phyloP scores from a whole-genome alignment of 2,113 vertebrate genomes.

The Indicator indicator region DNA sequence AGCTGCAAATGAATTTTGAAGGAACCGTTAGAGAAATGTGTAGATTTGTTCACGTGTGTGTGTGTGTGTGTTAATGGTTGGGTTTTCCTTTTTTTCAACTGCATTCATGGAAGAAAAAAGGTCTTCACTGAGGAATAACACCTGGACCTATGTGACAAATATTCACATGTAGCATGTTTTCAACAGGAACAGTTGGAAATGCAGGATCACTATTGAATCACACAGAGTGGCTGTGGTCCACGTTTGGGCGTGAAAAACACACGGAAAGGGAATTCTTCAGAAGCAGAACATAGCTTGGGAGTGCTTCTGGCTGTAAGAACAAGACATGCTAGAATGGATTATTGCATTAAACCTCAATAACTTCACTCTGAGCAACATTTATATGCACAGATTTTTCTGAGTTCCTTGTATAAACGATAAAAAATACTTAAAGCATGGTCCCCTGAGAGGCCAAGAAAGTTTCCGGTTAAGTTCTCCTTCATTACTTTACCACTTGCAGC shows the following conservation, averaged over 20 bases:
- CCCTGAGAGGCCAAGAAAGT: conserved; percentile 81
- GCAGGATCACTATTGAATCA: conserved; percentile 63
- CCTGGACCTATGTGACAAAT: conserved; percentile 48
- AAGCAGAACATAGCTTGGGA: conserved; percentile 60
- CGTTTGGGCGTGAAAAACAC: conserved; percentile 40
- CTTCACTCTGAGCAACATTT: conserved; percentile 35
- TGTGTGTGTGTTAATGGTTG: not conserved
- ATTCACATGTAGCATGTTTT: conserved; percentile 61
- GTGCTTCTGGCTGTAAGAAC: conserved; percentile 56
- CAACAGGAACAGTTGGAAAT: conserved; percentile 56
- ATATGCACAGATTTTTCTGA: conserved; percentile 74
- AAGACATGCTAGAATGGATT: conserved; percentile 50
- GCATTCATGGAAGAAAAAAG: conserved; percentile 55
- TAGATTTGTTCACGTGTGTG: conserved; percentile 26
- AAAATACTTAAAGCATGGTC: conserved; percentile 84
- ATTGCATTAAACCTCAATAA: conserved; percentile 67
- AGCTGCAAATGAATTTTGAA: conserved; percentile 36
- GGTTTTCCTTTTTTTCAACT: conserved; percentile 27
- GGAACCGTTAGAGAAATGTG: not conserved
- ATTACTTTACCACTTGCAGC: conserved; percentile 54
- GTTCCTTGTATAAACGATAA: conserved; percentile 69
- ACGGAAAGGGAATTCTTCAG: conserved; percentile 61
- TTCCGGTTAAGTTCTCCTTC: conserved; percentile 75
- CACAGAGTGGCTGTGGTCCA: conserved; percentile 51
- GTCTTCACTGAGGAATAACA: conserved; percentile 51